Base-by-base conservation (phyloP, 2,797 vertebrate species). In the Pseudocheirus occidentalis region DNA sequence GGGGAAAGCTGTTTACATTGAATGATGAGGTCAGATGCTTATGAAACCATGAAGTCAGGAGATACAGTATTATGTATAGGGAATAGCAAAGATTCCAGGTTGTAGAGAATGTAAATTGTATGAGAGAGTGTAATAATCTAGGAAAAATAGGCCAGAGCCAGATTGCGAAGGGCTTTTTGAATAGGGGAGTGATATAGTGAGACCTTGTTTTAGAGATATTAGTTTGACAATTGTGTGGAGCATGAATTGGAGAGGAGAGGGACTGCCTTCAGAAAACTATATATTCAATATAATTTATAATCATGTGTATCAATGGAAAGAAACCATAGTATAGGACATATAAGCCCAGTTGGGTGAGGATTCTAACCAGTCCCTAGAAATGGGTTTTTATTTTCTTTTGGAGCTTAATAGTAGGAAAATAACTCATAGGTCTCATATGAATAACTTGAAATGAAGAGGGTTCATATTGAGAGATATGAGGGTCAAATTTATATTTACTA, bases 401-500 rank as follows among this genome's bases (percentile, higher is more conserved):
- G 55, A 40, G 58, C 57, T 34, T 94, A 7, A 40, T 56, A 53
- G 24, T 91, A 59, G 46, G 59, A 62, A 14, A 21, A 40, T 62
- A 31, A 90, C 54, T 92, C 93, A 94, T 31, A n/a, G 27, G 91
- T 73, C 92, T 92, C 21, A 89, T 66, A 94, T 54, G 94, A 93
- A 91, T 54, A 90, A 87, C 73, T 54, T 91, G 66, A 96, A 81
- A 91, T 55, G 90, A 73, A 73, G 4, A 6, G 58, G n/a, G 50
- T 52, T 94, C 92, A 89, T 52, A 95, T 73, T 96, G 92, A 92
- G 73, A 94, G 91, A 40, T 34, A 94, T 29, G 93, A 62, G 92
- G 91, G 92, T 94, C 95, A 91, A 91, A 31, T 94, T 93, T 94
- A 56, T 55, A 93, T 95, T 94, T 92, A 92, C 50, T 91, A 40